A percentile compares a stretch with the other conserved stretches of the same genome.
Evolutionary conservation across 53 echinoderm and acorn worm genomes (phyloP).

Genomic region (Arbacia lixula): DNA sequence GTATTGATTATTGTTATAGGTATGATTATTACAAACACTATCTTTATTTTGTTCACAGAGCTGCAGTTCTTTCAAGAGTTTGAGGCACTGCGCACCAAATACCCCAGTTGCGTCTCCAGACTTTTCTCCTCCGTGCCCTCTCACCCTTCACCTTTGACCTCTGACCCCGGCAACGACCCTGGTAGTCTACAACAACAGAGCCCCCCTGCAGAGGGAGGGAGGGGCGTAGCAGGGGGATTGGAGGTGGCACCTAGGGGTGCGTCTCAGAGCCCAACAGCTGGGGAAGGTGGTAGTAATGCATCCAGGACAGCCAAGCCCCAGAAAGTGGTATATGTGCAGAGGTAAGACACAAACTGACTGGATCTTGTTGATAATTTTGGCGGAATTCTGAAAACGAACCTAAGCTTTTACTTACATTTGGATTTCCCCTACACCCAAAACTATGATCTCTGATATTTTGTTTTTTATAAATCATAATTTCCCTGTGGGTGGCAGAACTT

Average conservation of each 20-base stretch:
- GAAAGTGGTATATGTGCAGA: slow-evolving; percentile 49
- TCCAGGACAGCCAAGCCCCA: slow-evolving; percentile 6
- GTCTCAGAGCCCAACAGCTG: neutral
- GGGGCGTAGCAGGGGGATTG: too few species aligned
- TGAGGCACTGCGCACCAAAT: slow-evolving; percentile 80
- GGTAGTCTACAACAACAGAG: neutral
- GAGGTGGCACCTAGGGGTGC: neutral
- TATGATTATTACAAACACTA: neutral
- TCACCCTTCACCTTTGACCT: slow-evolving; percentile 22
- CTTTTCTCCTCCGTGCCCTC: slow-evolving; percentile 46
- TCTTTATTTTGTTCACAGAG: slow-evolving; percentile 32
- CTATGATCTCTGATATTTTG: too few species aligned
- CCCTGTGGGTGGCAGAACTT: too few species aligned
- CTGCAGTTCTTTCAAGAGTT: slow-evolving; percentile 84
- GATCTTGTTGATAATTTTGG: too few species aligned
- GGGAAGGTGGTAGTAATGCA: neutral
- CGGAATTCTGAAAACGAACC: too few species aligned
- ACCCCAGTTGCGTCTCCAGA: slow-evolving; percentile 83
- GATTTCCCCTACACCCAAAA: too few species aligned
- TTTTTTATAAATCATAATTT: too few species aligned
- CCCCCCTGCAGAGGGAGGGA: too few species aligned
- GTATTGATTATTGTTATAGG: neutral
- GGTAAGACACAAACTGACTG: slow-evolving; percentile 13
- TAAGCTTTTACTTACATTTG: too few species aligned
- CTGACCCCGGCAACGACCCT: neutral